Base-by-base conservation (phyloP, 2,797 vertebrate genomes). In the Rhynchonycteris naso region DNA sequence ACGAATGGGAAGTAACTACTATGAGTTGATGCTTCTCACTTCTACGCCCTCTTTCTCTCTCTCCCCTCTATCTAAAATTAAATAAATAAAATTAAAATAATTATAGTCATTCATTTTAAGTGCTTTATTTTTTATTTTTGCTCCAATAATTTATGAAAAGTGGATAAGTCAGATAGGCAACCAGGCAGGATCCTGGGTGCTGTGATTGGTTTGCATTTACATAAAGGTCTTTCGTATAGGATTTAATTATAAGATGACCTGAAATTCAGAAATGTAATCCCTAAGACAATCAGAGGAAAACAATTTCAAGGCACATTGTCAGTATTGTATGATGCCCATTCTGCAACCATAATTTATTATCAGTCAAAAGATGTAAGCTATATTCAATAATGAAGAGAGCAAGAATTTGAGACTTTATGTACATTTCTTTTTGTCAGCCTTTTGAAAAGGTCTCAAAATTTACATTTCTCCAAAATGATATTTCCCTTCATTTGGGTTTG, bases 281-380 rank as follows among this genome's bases (percentile, higher is more conserved):
- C 9, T 75, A 97, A 95, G 74, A 86, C 85, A 97, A 52, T 97
- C 98, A 93, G 66, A 97, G 83, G 94, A 97, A 97, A 98, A 95
- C 91, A 96, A 10, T 95, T 87, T 4, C 5, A 83, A 97, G 97
- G 87, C 96, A 96, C 79, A 97, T 96, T 98, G 96, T 96, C 93
- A 95, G 74, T 85, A 72, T 96, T 90, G 43, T 95, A 24, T 91
- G 75, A 74, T 93, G 96, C 88, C 95, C 69, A 61, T 97, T 98
- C 97, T 96, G 87, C 89, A 98, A 95, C 93, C 97, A 91, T 97
- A 97, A 98, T 98, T 96, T 97, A 97, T 98, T 98, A 91, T 96
- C 92, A 98, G 97, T 98, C 97, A 97, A 93, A 98, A 98, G 96
- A 96, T 96, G 88, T 88, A 85, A 87, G 93, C 50, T 61, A 26